Percentiles rank a stretch among this genome's conserved stretches.
Conservation (phyloP, 2,113 vertebrate genomes). For the Prolemur simus region DNA sequence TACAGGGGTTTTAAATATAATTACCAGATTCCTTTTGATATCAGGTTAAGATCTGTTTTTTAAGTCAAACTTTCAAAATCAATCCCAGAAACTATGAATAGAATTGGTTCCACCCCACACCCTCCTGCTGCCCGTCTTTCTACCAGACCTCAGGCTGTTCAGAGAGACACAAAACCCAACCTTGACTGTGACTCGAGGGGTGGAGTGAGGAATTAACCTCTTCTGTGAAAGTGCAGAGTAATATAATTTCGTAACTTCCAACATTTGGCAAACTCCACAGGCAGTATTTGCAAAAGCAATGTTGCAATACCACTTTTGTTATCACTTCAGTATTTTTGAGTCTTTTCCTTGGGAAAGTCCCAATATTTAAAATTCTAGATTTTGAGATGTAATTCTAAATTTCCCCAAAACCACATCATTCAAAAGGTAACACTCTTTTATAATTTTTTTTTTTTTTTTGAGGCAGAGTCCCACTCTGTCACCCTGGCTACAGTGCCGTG, state of each 20-base stretch:
- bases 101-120: neutral
- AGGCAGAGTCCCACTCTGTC: too few relatives aligned
- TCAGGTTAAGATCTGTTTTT: neutral
- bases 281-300: slow-evolving; percentile 21
- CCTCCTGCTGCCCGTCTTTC: neutral
- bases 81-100: neutral
- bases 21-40: slow-evolving; percentile 13
- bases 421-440: neutral
- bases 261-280: neutral
- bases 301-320: slow-evolving; percentile 37
- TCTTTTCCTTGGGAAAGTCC: slow-evolving; percentile 43
- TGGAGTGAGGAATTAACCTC: neutral
- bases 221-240: neutral
- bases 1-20: neutral
- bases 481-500: too few relatives aligned
- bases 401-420: neutral
- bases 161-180: neutral
- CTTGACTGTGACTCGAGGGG: neutral
- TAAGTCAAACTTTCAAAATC: neutral
- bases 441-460: neutral
- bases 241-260: slow-evolving; percentile 51
- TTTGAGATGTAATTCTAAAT: slow-evolving; percentile 40
- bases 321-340: neutral
- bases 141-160: neutral
- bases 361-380: slow-evolving; percentile 46